Base-by-base conservation (phyloP, 2,797 vertebrate species). In the Crax fasciolata region DNA sequence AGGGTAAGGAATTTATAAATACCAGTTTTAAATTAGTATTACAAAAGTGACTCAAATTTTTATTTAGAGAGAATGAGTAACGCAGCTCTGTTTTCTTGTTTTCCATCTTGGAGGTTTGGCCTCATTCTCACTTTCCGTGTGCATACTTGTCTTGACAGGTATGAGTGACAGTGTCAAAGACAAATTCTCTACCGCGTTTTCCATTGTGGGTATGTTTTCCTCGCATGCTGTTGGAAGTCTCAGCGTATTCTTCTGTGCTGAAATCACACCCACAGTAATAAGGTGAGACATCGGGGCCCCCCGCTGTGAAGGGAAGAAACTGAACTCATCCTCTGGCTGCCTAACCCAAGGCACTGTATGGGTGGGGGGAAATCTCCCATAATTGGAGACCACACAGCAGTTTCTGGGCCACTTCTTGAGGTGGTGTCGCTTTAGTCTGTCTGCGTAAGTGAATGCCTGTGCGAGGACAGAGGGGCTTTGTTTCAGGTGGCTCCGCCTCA, bases 151-250 rank as follows among this genome's bases (percentile, higher is more conserved):
- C 76, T 88, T 84, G 28, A 24, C 97, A 99, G 99, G 98, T 81
- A 98, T 98, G 97, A 98, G 98, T 28, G 98, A 98, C 92, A 98
- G 97, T 3, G 98, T 99, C 98, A 99, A 99, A 83, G 98, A 98
- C 95, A 99, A 99, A 80, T 99, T 99, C 98, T 99, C 99, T 13
- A 97, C 98, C 0, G 98, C 99, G 0, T 99, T 99, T 96, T 99
- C 99, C 97, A 98, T 99, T 82, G 99, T 99, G 87, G 99, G 99
- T 90, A 99, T 99, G 99, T 99, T 99, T 90, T 99, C 99, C 84
- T 99, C 99, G 4, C 99, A 99, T 30, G 99, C 99, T 0, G 99
- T 99, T 91, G 99, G 99, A 96, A 99, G 98, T 97, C 98, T 99
- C 96, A 99, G 99, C 68, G 99, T 99, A 93, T 99, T 99, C 97